phyloP scores from a whole-genome alignment of 1,140 invertebrate genomes.

The Heliconius himera region DNA sequence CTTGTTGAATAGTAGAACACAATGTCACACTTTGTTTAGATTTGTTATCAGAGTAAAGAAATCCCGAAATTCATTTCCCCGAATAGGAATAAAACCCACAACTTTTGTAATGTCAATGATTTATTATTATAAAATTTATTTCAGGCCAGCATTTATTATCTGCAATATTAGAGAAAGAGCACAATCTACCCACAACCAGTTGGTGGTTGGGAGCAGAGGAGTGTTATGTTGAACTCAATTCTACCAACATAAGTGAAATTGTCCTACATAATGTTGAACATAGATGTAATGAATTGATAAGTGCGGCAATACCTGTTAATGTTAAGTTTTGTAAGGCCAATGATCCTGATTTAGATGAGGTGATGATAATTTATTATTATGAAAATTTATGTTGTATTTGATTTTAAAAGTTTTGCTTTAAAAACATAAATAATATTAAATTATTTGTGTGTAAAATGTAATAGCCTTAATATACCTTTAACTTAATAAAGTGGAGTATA shows the following conservation, averaged over 20 bases:
- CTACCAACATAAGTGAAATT: conserved; percentile 74
- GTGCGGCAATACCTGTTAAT: conserved; percentile 82
- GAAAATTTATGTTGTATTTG: background rate
- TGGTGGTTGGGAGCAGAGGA: conserved; percentile 90
- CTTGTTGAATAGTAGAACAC: too few species aligned
- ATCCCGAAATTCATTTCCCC: too few species aligned
- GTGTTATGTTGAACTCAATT: conserved; percentile 85
- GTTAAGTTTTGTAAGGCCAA: conserved; percentile 85
- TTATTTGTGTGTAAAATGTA: too few species aligned
- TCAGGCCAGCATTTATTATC: conserved; percentile 91
- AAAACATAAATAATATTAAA: too few species aligned
- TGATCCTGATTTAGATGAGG: conserved; percentile 83
- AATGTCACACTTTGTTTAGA: too few species aligned
- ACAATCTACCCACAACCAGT: conserved; percentile 86
- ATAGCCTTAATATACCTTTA: too few species aligned
- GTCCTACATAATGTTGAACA: conserved; percentile 83
- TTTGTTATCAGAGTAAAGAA: too few species aligned
- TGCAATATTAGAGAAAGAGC: conserved; percentile 88
- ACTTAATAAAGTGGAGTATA: too few species aligned
- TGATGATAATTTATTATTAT: conserved; percentile 47
- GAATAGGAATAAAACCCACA: background rate
- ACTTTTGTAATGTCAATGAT: background rate
- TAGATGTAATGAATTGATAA: conserved; percentile 86
- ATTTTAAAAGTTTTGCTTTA: too few species aligned
- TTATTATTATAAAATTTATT: conserved; percentile 35